Base-by-base conservation (phyloP, 2,113 vertebrate genomes). In the Capreolus pygargus region DNA sequence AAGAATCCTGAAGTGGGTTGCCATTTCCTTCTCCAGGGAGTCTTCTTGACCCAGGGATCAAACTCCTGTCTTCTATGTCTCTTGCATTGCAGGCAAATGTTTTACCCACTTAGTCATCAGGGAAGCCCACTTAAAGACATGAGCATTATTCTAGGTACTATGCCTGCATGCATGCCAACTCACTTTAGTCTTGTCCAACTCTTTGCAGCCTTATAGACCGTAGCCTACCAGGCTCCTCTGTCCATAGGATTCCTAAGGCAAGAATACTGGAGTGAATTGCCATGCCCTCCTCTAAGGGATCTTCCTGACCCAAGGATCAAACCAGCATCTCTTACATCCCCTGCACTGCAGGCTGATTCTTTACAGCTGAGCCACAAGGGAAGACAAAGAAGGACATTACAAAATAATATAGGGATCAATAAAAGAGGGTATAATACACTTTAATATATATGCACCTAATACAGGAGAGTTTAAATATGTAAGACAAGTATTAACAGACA, bases 131-230 rank as follows among this genome's bases (percentile, higher is more conserved):
- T 36, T 70, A 70, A 70, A 36, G 17, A 70, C 36, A 70, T 23
- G n/a, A 70, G 64, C 64, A 23, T 21, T 70, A 36, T 70, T 70
- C 64, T 70, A 70, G 4, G 9, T 70, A 70, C 19, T 23, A 17
- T 36, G n/a, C n/a, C 19, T 36, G 64, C 0, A 0, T 70, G 64
- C 33, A 70, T 36, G n/a, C 9, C 64, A 3, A 21, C n/a, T 70
- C 17, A 70, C n/a, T 70, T 70, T 36, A 70, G 64, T 70, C n/a
- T 36, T 21, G 64, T 67, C 64, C 33, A 67, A 21, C 33, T 67
- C 17, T 67, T 36, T 67, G 33, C 3, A 5, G 36, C 8, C 33
- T 11, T 67, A 36, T 36, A 67, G 17, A 67, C 17, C 21, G 8
- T 5, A 67, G 64, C 64, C 17, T 17, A 67, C 33, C 33, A 67